Evolutionary conservation across 2,888 invertebrate species (phyloP).

Genomic region (Quadroppia sp.): DNA sequence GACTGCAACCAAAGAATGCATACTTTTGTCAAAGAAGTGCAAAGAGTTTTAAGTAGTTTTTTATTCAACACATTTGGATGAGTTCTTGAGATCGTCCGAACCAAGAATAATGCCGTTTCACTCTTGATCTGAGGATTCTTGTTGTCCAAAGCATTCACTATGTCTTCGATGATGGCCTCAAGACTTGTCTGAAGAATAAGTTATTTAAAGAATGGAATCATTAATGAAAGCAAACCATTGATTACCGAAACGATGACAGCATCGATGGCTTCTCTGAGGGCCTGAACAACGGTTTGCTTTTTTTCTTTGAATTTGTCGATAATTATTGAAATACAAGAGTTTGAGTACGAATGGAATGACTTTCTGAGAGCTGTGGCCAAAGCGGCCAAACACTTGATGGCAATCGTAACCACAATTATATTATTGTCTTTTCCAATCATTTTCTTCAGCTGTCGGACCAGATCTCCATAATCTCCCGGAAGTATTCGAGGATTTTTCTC

Average conservation of each 20-base stretch:
- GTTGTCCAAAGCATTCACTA: conserved; percentile 76
- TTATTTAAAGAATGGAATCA: conserved; percentile 61
- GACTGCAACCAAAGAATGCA: not conserved
- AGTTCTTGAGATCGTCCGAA: conserved; percentile 74
- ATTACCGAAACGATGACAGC: conserved; percentile 58
- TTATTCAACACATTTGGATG: conserved; percentile 78
- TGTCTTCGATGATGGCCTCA: conserved; percentile 62
- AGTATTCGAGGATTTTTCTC: conserved; percentile 76
- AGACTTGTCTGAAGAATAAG: conserved; percentile 50
- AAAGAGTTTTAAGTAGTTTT: conserved; percentile 79
- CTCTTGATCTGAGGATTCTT: conserved; percentile 87
- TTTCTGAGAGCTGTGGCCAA: conserved; percentile 81
- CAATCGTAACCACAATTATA: conserved; percentile 82
- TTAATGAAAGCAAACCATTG: not conserved
- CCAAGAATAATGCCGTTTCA: conserved; percentile 77
- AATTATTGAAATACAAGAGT: conserved; percentile 64
- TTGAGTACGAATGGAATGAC: conserved; percentile 78
- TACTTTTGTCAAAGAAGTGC: conserved; percentile 67
- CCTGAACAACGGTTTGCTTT: conserved; percentile 80
- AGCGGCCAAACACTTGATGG: conserved; percentile 74
- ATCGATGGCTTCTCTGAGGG: conserved; percentile 83
- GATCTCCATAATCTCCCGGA: conserved; percentile 84
- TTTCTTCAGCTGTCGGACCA: conserved; percentile 81
- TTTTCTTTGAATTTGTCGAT: conserved; percentile 98
- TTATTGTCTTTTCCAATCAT: conserved; percentile 90